These are phyloP conservation scores for Phoeniculus purpureus DNA, from an alignment of 2,797 vertebrate species.

Conservation along the genomic window DNA sequence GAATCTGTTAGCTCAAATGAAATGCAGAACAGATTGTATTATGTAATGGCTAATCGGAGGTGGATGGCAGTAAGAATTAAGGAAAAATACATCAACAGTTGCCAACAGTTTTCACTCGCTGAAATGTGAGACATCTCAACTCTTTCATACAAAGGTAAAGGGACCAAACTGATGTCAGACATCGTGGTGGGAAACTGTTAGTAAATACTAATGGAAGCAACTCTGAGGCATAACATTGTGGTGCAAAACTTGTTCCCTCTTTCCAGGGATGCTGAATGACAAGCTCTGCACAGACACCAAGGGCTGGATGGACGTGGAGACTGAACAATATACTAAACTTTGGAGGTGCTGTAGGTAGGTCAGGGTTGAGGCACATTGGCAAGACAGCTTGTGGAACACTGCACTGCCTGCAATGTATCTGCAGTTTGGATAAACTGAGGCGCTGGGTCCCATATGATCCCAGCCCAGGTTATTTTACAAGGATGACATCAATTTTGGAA, in stretches of 20 bases:
- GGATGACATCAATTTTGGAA: background rate
- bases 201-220: background rate
- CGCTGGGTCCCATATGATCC: background rate
- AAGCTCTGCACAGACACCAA: background rate
- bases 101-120: background rate
- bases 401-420: background rate
- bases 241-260: background rate
- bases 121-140: constrained; percentile 9
- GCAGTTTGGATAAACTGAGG: constrained; percentile 41
- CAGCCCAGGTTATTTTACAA: constrained; percentile 14
- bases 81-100: constrained; percentile 41
- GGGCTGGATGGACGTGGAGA: background rate
- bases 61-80: constrained; percentile 25
- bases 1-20: constrained; percentile 35
- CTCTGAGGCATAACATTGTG: background rate
- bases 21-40: constrained; percentile 46
- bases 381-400: constrained; percentile 37
- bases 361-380: constrained; percentile 1
- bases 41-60: constrained; percentile 12
- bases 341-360: constrained; percentile 16
- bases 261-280: background rate
- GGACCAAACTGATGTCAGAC: background rate
- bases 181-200: background rate
- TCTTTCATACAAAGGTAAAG: background rate
- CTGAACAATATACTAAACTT: constrained; percentile 6